Base-by-base conservation (phyloP, 2,888 invertebrate species). In the Pristionchus entomophagus region DNA sequence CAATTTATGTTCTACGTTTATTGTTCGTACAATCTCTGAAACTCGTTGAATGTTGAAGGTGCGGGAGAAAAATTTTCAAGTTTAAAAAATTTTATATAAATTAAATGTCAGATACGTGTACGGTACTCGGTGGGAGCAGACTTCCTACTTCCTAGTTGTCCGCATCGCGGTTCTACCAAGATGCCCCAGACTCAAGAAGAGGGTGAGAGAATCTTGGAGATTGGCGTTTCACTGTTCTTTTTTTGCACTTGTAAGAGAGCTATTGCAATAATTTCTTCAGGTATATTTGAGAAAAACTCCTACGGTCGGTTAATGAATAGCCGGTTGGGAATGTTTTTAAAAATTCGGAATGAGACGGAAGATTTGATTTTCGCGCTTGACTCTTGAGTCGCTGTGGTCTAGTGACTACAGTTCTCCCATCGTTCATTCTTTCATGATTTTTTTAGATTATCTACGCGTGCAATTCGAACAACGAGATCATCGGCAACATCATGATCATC, bases 81-180 rank as follows among this genome's bases (percentile, higher is more conserved):
- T 53, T 4, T 19, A 12, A 17, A 17, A 53, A 53, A 53, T 53
- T n/a, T 17, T 10, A 53, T 19, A 19, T 10, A 10, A 10, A 4
- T 53, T 19, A 3, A 14, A 22, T 65, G 17, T 29, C 38, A 85
- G 85, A 56, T 85, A 85, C 77, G 77, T 85, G 26, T 73, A 77
- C 17, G 85, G 85, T 19, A 85, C 73, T 51, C 85, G 85, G 1
- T 85, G 85, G 85, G 85, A 85, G 73, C 73, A 73, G 53, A 85
- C 85, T 35, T 45, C 86, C 41, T 89, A 89, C 65, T 89, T 86
- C 84, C 86, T 90, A 29, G 89, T 90, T 77, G 84, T 88, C 32
- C 90, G 90, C 86, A 86, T 87, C 29, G 90, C 91, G 1, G 89
- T 89, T 12, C 85, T 91, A 59, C 89, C 89, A 17, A 59, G 91